Percentiles rank a stretch among this genome's conserved stretches.
These are phyloP conservation scores for Parauchenoglanis ngamensis DNA, from an alignment of 2,797 vertebrate genomes.

Conservation along the genomic window DNA sequence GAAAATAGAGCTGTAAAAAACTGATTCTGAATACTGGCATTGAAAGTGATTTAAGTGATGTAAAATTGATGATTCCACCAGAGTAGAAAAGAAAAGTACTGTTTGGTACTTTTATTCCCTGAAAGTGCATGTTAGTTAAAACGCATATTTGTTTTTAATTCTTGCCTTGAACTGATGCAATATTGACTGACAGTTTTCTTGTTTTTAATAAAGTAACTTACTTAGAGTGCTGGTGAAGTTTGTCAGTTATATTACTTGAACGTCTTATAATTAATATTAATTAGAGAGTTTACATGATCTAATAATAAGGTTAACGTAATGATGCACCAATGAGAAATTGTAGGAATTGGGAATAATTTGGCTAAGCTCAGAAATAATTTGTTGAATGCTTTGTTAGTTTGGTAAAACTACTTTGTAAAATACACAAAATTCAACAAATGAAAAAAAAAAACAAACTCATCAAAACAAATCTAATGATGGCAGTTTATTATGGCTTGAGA, in stretches of 20 bases:
- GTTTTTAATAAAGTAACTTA: not conserved
- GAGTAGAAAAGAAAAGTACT: not conserved
- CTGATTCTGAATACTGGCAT: not conserved
- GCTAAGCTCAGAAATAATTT: not conserved
- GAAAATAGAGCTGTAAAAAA: not conserved
- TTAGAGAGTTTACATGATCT: not conserved
- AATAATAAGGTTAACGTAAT: not conserved
- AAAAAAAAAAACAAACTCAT: not conserved
- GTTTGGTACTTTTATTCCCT: not conserved
- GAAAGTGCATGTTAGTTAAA: not conserved
- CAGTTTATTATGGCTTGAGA: not conserved
- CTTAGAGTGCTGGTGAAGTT: not conserved
- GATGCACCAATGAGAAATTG: not conserved
- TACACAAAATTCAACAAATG: not conserved
- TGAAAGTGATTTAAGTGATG: not conserved
- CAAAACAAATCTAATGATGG: not conserved
- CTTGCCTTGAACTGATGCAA: not conserved
- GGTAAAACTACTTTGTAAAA: not conserved
- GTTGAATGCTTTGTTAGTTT: not conserved
- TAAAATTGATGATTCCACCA: not conserved
- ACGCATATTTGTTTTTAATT: not conserved
- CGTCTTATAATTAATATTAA: not conserved
- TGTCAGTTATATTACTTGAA: not conserved
- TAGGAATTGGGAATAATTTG: not conserved
- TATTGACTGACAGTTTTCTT: not conserved